Conservation (phyloP, 1,140 invertebrate genomes). For the Oncopodura yosiiana region DNA sequence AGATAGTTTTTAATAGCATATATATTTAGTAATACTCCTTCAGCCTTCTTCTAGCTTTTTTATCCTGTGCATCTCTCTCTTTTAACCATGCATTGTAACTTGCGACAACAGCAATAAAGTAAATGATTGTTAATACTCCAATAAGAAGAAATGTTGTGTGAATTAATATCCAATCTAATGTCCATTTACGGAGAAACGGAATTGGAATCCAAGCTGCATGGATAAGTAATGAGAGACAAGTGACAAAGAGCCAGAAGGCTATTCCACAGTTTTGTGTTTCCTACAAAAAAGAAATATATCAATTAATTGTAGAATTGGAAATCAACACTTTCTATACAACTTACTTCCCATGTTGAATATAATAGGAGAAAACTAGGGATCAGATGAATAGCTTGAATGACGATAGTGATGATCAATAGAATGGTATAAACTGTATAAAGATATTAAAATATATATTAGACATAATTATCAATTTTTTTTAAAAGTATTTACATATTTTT, state of each 20-base stretch:
- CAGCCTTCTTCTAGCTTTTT: constrained; percentile 17
- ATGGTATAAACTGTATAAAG: constrained; percentile 30
- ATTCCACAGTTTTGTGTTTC: constrained; percentile 27
- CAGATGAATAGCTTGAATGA: constrained; percentile 23
- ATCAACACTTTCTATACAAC: neutral
- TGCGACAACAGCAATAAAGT: constrained; percentile 23
- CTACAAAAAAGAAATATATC: constrained; percentile 11
- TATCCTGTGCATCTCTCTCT: constrained; percentile 20
- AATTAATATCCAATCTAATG: constrained; percentile 26
- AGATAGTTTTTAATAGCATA: neutral
- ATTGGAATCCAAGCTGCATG: constrained; percentile 30
- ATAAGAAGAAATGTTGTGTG: constrained; percentile 16
- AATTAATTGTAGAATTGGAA: neutral
- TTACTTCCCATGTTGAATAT: constrained; percentile 35
- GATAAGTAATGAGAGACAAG: constrained; percentile 19
- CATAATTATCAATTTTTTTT: neutral
- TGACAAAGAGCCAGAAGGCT: constrained; percentile 17
- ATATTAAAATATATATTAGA: neutral
- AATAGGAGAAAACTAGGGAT: constrained; percentile 33
- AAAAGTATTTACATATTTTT: constrained; percentile 6
- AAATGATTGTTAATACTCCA: constrained; percentile 27
- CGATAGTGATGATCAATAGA: constrained; percentile 28
- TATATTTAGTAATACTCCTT: constrained; percentile 26
- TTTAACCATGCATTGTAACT: constrained; percentile 21
- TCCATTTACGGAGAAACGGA: constrained; percentile 28